Conservation (phyloP, 1,140 invertebrate species). For the Tenebrio molitor region DNA sequence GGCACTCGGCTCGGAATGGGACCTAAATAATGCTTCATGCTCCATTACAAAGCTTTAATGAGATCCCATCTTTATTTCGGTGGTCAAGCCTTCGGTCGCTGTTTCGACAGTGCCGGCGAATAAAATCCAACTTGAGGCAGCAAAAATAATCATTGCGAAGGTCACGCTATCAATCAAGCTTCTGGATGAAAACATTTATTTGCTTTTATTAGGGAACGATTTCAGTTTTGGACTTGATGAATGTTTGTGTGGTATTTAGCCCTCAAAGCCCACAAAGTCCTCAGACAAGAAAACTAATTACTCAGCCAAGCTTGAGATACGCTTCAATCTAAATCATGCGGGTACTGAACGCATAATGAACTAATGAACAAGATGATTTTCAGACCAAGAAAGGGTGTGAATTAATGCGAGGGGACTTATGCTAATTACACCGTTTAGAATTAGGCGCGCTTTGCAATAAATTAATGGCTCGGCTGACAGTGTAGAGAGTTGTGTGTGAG, state of each 20-base stretch:
- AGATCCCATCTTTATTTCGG: conserved; percentile 31
- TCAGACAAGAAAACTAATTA: conserved; percentile 19
- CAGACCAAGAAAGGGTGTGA: neutral
- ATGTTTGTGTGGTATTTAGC: conserved; percentile 16
- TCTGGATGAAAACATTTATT: neutral
- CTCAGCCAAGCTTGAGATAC: neutral
- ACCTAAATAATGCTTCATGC: conserved; percentile 33
- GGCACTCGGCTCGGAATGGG: conserved; percentile 18
- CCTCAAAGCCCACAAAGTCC: neutral
- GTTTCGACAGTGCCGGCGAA: neutral
- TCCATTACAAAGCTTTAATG: conserved; percentile 39
- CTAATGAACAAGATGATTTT: conserved; percentile 3
- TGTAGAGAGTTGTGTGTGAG: neutral
- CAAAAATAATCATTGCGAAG: conserved; percentile 17
- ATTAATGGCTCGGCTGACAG: conserved; percentile 5
- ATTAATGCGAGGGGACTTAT: neutral
- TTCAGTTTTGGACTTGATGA: neutral
- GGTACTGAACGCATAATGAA: neutral
- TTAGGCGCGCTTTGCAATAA: conserved; percentile 7
- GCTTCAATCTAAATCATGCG: conserved; percentile 1
- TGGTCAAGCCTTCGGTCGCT: neutral
- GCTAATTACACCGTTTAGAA: conserved; percentile 23
- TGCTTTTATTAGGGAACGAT: no score
- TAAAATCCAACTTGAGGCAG: neutral
- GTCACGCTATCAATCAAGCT: neutral